Evolutionary conservation across 2,888 invertebrate species (phyloP).

Genomic region (Agrotis segetum): DNA sequence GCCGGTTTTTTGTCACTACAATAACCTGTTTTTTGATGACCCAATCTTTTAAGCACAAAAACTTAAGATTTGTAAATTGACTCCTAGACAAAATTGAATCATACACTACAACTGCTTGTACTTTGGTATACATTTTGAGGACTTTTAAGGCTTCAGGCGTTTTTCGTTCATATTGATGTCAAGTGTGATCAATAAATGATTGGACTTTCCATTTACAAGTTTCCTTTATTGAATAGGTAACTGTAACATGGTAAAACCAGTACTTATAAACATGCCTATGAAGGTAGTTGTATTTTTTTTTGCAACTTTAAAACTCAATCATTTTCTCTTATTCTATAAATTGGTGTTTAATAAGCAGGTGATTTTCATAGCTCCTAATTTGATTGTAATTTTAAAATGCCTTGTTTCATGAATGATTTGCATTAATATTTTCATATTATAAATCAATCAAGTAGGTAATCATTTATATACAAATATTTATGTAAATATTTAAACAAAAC

Average conservation of each 20-base stretch:
- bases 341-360: not conserved
- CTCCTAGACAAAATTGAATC: not conserved
- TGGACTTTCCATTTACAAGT: not conserved
- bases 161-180: not conserved
- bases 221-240: not conserved
- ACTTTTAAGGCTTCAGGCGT: not conserved
- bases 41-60: not conserved
- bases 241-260: conserved; percentile 4
- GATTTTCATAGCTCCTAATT: not conserved
- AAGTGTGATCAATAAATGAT: not conserved
- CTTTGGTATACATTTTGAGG: not conserved
- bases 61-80: not conserved
- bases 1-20: not conserved
- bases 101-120: not conserved
- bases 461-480: not conserved
- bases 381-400: not conserved
- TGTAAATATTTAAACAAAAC: not conserved
- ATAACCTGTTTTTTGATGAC: not conserved
- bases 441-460: not conserved
- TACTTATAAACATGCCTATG: not conserved
- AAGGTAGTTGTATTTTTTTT: conserved; percentile 17
- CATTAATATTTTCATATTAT: not conserved
- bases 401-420: not conserved
- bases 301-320: too few species aligned
- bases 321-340: not conserved